These are phyloP conservation scores for Pecten maximus DNA, from an alignment of 2,888 invertebrate genomes.

Conservation along the genomic window DNA sequence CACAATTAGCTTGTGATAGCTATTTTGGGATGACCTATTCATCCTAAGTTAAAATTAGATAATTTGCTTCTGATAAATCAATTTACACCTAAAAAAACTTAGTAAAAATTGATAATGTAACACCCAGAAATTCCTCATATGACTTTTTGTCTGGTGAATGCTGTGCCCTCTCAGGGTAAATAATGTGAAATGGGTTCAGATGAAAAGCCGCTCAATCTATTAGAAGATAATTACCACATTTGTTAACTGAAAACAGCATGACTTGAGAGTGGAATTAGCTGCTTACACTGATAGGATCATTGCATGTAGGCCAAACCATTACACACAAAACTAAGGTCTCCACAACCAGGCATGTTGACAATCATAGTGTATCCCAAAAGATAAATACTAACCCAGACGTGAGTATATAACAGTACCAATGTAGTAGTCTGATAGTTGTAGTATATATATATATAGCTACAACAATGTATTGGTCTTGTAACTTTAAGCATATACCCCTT, in stretches of 20 bases:
- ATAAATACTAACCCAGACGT: too few relatives aligned
- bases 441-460: too few relatives aligned
- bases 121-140: not conserved
- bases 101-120: conserved; percentile 19
- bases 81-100: conserved; percentile 1
- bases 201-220: conserved; percentile 1
- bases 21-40: conserved; percentile 9
- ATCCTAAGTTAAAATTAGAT: not conserved
- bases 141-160: not conserved
- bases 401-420: too few relatives aligned
- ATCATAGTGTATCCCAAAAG: too few relatives aligned
- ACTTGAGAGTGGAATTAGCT: not conserved
- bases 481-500: too few relatives aligned
- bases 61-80: conserved; percentile 20
- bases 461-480: too few relatives aligned
- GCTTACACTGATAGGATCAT: not conserved
- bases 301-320: not conserved
- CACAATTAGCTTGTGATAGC: not conserved
- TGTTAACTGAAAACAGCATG: conserved; percentile 15
- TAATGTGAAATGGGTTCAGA: not conserved
- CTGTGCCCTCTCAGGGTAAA: not conserved
- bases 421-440: too few relatives aligned
- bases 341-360: not conserved
- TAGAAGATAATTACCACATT: conserved; percentile 15
- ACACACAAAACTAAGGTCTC: not conserved